phyloP scores from a whole-genome alignment of 2,113 vertebrate genomes.

The Loxodonta africana region DNA sequence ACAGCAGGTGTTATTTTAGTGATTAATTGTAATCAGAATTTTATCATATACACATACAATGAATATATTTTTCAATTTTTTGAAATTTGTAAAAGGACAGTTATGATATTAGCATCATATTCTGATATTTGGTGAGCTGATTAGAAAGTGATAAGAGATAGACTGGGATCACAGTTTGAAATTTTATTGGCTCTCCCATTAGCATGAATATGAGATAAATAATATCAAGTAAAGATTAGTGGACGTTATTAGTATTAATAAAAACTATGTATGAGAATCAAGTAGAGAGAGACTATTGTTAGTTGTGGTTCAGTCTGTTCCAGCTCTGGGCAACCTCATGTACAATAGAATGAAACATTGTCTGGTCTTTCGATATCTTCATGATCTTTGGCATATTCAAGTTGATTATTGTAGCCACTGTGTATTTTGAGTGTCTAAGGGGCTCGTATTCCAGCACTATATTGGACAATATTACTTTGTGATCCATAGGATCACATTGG shows the following conservation, averaged over 20 bases:
- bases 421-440: too few relatives aligned
- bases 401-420: too few relatives aligned
- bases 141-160: neutral
- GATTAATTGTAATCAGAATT: neutral
- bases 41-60: neutral
- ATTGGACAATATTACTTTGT: too few relatives aligned
- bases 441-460: too few relatives aligned
- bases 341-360: too few relatives aligned
- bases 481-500: too few relatives aligned
- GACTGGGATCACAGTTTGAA: neutral
- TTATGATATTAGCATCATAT: neutral
- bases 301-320: too few relatives aligned
- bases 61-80: neutral
- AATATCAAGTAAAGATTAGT: neutral
- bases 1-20: neutral
- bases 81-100: neutral
- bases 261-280: neutral
- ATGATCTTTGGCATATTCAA: too few relatives aligned
- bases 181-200: neutral
- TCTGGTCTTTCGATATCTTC: too few relatives aligned
- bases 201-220: neutral
- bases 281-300: neutral
- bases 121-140: neutral
- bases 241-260: neutral
- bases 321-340: too few relatives aligned